Conservation (phyloP, 2,888 invertebrate species). For the Odontocolon sp. region DNA sequence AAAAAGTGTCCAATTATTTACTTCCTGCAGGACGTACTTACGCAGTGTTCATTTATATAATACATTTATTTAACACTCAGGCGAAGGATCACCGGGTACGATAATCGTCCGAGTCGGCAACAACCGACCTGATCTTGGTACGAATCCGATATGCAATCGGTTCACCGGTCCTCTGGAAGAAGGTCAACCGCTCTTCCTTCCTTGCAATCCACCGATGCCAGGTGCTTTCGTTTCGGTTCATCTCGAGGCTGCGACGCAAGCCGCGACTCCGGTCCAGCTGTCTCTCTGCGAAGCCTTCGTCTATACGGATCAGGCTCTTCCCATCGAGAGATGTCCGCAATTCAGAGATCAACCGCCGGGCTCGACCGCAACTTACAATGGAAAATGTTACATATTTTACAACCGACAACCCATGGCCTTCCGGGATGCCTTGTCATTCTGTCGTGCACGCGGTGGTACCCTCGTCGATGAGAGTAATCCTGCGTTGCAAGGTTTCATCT, state of each 20-base stretch:
- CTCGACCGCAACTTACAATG: slow-evolving; percentile 95
- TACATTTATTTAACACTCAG: slow-evolving; percentile 79
- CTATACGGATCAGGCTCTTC: slow-evolving; percentile 94
- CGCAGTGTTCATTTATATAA: background rate
- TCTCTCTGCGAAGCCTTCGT: slow-evolving; percentile 97
- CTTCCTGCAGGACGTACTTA: no score
- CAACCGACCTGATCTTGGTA: slow-evolving; percentile 94
- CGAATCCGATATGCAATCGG: slow-evolving; percentile 95
- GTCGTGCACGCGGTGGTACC: slow-evolving; percentile 91
- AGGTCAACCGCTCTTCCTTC: slow-evolving; percentile 94
- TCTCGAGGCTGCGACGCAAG: slow-evolving; percentile 88
- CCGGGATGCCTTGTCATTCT: slow-evolving; percentile 90
- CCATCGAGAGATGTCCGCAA: slow-evolving; percentile 95
- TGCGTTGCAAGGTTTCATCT: slow-evolving; percentile 95
- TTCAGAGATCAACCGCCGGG: slow-evolving; percentile 96
- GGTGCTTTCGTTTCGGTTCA: slow-evolving; percentile 97
- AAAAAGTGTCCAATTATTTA: no score
- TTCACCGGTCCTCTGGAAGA: slow-evolving; percentile 93
- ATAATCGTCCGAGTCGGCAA: slow-evolving; percentile 95
- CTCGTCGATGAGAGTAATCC: slow-evolving; percentile 96
- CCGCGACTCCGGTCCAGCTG: slow-evolving; percentile 87
- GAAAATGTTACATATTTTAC: slow-evolving; percentile 97
- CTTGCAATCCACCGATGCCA: slow-evolving; percentile 97
- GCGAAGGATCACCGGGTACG: slow-evolving; percentile 89
- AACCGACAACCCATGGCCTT: slow-evolving; percentile 92